phyloP scores from a whole-genome alignment of 2,888 invertebrate genomes.

The Plebejus anna region DNA sequence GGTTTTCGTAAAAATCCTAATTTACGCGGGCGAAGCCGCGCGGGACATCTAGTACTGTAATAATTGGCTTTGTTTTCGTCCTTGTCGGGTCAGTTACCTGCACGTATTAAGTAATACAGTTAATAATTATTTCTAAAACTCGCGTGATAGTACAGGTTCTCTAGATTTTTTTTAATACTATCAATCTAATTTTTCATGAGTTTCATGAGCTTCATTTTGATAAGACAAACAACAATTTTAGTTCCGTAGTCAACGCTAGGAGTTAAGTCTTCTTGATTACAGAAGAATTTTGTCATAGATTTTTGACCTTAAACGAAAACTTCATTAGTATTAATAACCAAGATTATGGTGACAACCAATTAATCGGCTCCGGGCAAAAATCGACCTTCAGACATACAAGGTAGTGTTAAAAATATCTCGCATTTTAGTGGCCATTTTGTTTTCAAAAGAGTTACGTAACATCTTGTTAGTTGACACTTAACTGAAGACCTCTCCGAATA shows the following conservation, averaged over 20 bases:
- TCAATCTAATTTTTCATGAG: too few relatives aligned
- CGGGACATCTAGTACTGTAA: too few relatives aligned
- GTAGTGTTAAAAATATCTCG: conserved; percentile 24
- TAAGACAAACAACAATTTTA: too few relatives aligned
- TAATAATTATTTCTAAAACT: not conserved
- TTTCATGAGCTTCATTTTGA: too few relatives aligned
- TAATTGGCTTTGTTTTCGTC: conserved; percentile 8
- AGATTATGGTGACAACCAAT: not conserved
- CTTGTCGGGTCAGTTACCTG: not conserved
- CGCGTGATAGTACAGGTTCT: not conserved
- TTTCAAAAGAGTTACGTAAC: conserved; percentile 35
- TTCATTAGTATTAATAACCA: too few relatives aligned
- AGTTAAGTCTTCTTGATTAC: too few relatives aligned
- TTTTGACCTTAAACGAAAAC: too few relatives aligned
- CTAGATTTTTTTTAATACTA: not conserved
- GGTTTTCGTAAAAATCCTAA: too few relatives aligned
- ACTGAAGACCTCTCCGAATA: conserved; percentile 36
- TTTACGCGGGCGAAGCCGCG: too few relatives aligned
- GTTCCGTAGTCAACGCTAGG: too few relatives aligned
- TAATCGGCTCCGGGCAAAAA: not conserved
- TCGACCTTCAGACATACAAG: not conserved
- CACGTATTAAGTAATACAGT: not conserved
- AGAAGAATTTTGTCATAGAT: too few relatives aligned
- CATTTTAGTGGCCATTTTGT: conserved; percentile 19
- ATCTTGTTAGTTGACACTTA: conserved; percentile 38